Base-by-base conservation (phyloP, 2,888 invertebrate genomes). In the Rhopalosiphum nymphaeae region DNA sequence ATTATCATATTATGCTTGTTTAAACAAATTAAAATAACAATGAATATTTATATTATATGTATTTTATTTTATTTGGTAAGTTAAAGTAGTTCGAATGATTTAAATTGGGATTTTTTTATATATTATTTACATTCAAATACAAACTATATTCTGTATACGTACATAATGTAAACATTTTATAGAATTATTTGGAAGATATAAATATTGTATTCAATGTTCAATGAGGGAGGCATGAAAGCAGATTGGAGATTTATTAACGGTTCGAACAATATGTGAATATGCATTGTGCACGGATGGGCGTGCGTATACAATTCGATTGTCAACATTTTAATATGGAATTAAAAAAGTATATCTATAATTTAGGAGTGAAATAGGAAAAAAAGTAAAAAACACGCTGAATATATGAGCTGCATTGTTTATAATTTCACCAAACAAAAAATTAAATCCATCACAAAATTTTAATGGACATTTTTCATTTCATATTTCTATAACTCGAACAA, bases 331-430 rank as follows among this genome's bases (percentile, higher is more conserved):
- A 49, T 46, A 29, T n/a, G 29, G 16, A 29, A 86, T 86, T 86
- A 86, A 86, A 86, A 86, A 86, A 46, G 16, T 46, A 86, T 86
- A 86, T 86, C 42, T 85, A 85, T 85, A 85, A 85, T 44, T 85
- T 29, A 86, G 46, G 46, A 44, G 29, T 29, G 29, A 13, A 44
- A 84, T 84, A 84, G 36, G 11, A 46, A 86, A 86, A 86, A 86
- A 86, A 46, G 11, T 29, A 86, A 86, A 86, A 78, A 9, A 86
- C 46, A n/a, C 29, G 49, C 86, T 44, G 5, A 86, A 46, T 44
- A 46, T 86, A 44, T 16, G 46, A 29, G 46, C 5, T 86, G 46
- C 26, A 86, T 86, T 46, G 46, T 29, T 86, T 86, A 86, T 86
- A 29, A 86, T n/a, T 86, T 46, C 16, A 29, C 29, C 16, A 10